A percentile compares a stretch with the other conserved stretches of the same genome.
Evolutionary conservation across 2,113 vertebrate genomes (phyloP).

Genomic region (Puntigrus tetrazona): DNA sequence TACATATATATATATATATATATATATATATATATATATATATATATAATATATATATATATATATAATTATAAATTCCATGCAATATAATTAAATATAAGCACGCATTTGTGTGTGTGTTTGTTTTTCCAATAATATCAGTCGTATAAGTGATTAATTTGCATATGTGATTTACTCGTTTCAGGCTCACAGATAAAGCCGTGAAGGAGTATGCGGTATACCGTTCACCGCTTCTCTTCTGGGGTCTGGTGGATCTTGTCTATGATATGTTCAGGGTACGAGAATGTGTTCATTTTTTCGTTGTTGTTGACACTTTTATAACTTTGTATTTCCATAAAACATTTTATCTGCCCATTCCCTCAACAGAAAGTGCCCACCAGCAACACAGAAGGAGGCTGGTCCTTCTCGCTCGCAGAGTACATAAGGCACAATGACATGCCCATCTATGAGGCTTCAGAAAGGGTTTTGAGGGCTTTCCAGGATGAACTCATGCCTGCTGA

Average conservation of each 20-base stretch:
- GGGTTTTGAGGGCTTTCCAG: conserved; percentile 93
- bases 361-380: conserved; percentile 94
- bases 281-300: not conserved
- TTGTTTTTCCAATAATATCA: no score
- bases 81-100: no score
- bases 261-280: conserved; percentile 97
- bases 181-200: conserved; percentile 89
- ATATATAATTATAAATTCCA: no score
- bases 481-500: conserved; percentile 98
- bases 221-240: conserved; percentile 95
- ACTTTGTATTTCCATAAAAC: not conserved
- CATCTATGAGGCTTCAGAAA: conserved; percentile 94
- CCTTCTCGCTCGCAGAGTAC: conserved; percentile 96
- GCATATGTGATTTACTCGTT: not conserved
- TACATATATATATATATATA: no score
- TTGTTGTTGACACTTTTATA: not conserved
- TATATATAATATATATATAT: no score
- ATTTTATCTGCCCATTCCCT: not conserved
- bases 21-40: no score
- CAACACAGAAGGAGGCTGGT: conserved; percentile 99
- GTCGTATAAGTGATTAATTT: not conserved
- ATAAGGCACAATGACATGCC: conserved; percentile 99
- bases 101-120: no score
- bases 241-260: conserved; percentile 95
- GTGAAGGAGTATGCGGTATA: conserved; percentile 92